These are phyloP conservation scores for Phacellophora camtschatica DNA, from an alignment of 30 jellyfish, hydroid and myxozoan genomes.

Conservation along the genomic window DNA sequence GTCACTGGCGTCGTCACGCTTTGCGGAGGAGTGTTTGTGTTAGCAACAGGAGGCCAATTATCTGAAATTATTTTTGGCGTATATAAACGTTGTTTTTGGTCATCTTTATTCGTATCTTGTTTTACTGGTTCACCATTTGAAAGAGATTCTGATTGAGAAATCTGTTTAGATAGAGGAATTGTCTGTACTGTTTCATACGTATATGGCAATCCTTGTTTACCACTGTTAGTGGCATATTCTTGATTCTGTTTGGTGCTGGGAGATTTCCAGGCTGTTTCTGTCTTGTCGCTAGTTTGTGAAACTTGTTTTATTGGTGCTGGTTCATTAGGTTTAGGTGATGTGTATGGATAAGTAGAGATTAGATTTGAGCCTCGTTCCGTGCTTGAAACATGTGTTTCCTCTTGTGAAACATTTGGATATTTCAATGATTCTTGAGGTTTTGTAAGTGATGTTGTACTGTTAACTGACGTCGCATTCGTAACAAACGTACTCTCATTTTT, in stretches of 20 bases:
- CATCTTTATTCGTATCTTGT: not conserved
- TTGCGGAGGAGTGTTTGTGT: constrained; percentile 17
- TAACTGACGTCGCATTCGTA: no score
- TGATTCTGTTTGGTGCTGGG: no score
- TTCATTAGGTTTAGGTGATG: no score
- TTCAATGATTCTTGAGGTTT: no score
- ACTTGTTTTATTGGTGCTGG: no score
- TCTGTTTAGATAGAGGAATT: not conserved
- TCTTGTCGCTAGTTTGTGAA: not conserved
- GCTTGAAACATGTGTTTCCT: not conserved
- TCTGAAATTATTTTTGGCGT: constrained; percentile 36
- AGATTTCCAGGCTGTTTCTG: not conserved
- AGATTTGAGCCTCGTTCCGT: not conserved
- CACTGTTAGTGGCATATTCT: not conserved
- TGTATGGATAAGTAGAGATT: not conserved
- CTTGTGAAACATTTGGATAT: not conserved
- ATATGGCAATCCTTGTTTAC: not conserved
- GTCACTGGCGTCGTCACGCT: not conserved
- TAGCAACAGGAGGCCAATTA: constrained; percentile 63
- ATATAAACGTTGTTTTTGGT: constrained; percentile 32
- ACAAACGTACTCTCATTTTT: no score
- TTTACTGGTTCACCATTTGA: not conserved
- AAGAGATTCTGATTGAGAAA: not conserved
- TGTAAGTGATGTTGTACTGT: no score
- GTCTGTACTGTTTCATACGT: not conserved